Evolutionary conservation across 2,113 vertebrate genomes (phyloP), one percentile per base, ranked within the genome.

Genomic region (Mionectes macconnelli): DNA sequence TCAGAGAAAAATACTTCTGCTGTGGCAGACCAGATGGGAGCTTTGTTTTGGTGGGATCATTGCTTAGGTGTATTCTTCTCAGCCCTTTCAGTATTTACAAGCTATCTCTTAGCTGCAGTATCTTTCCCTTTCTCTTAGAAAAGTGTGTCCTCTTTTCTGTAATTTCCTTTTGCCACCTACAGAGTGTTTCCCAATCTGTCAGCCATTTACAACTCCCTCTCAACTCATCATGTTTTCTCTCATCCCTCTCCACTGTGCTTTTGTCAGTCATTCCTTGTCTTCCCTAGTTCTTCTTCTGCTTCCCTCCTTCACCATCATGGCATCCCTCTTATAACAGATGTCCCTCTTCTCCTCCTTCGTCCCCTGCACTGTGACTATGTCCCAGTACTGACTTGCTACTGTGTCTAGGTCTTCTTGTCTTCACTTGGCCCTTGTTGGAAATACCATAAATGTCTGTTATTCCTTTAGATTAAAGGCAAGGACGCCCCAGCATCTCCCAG

Each of bases 111-210:
- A 82, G 82, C 50, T 86, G 56, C 64, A 67, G 27, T 52, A 44
- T 75, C 47, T 89, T 94, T 87, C 44, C 15, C 27, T 73, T 47
- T 76, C 55, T 72, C 74, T 62, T 66, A 68, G 87, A 87, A 87
- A 82, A 81, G 17, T 5, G 3, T 57, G 92, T 81, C 44, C 88
- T 89, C 79, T 92, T 95, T 95, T 84, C 93, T 86, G 47, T 93
- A 84, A 90, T 96, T 95, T 95, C 64, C 64, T 90, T 80, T 95
- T 20, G 5, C 90, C 85, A 86, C 94, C 94, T 88, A 93, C 96
- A 60, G 88, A 56, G 60, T 0, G 0, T 67, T 96, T 96, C 56
- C 76, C 96, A 95, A 86, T 90, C 90, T 93, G 90, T 93, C 83
- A 92, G 57, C 80, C 56, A 64, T 92, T 93, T 95, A 81, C 84